Conservation (phyloP, 2,797 vertebrate species). For the Cossypha caffra region DNA sequence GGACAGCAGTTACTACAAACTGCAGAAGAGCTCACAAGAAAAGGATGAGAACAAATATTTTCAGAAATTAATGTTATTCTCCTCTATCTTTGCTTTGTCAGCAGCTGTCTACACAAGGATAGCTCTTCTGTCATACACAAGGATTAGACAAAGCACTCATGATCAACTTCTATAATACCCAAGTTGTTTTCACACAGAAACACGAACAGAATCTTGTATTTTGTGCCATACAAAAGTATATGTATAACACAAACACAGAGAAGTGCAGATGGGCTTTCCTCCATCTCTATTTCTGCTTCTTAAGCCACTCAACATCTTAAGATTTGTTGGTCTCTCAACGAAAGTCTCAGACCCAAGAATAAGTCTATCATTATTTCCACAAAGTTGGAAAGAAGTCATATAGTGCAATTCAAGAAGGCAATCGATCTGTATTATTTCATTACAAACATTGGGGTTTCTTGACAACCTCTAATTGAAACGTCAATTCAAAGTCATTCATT, state of each 20-base stretch:
- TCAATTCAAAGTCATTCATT: not conserved
- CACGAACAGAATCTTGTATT: not conserved
- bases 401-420: not conserved
- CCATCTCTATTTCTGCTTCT: not conserved
- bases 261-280: not conserved
- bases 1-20: not conserved
- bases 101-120: not conserved
- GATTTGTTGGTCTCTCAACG: not conserved
- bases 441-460: not conserved
- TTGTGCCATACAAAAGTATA: not conserved
- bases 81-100: not conserved
- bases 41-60: not conserved
- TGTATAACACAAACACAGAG: accelerated
- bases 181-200: not conserved
- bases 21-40: not conserved
- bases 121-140: not conserved
- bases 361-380: not conserved
- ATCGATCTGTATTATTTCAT: not conserved
- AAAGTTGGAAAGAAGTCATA: not conserved
- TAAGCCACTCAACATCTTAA: not conserved
- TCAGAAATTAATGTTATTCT: not conserved
- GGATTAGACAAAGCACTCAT: not conserved
- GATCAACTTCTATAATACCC: not conserved
- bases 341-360: not conserved
- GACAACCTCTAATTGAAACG: not conserved